Conservation (phyloP, 2,113 vertebrate species). For the Psettodes erumei region DNA sequence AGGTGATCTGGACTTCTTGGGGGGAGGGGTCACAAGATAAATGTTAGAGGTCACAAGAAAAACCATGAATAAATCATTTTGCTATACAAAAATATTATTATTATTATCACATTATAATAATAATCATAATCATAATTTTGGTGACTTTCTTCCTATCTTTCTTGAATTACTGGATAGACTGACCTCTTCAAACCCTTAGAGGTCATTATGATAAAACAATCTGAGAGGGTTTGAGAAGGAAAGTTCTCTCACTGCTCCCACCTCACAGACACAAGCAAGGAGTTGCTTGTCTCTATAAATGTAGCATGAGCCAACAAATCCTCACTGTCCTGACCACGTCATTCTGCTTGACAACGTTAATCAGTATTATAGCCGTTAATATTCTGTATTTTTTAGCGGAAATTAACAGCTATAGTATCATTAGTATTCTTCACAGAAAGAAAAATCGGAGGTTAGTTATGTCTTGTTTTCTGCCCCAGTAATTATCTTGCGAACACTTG, state of each 20-base stretch:
- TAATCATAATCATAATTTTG: too few species aligned
- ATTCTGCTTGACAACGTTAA: constrained; percentile 5
- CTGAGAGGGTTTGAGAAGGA: neutral
- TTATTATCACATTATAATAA: too few species aligned
- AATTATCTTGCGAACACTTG: too few species aligned
- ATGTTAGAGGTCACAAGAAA: neutral
- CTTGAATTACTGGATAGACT: neutral
- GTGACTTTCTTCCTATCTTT: neutral
- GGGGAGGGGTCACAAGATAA: neutral
- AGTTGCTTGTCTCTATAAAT: neutral
- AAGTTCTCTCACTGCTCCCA: neutral
- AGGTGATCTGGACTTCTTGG: neutral
- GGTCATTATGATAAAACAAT: neutral
- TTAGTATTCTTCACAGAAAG: too few species aligned
- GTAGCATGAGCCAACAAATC: constrained; percentile 1
- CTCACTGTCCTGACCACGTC: neutral
- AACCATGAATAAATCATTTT: neutral
- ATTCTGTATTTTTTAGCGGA: too few species aligned
- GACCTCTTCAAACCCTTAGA: neutral
- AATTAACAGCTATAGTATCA: too few species aligned
- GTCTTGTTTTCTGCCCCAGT: too few species aligned
- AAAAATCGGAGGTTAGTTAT: too few species aligned
- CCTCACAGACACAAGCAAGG: neutral
- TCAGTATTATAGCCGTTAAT: constrained; percentile 20
- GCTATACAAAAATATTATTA: neutral